Percentiles rank a stretch among this genome's conserved stretches.
These are phyloP conservation scores for Myiotriccus ornatus DNA, from an alignment of 2,797 vertebrate genomes.

Conservation along the genomic window DNA sequence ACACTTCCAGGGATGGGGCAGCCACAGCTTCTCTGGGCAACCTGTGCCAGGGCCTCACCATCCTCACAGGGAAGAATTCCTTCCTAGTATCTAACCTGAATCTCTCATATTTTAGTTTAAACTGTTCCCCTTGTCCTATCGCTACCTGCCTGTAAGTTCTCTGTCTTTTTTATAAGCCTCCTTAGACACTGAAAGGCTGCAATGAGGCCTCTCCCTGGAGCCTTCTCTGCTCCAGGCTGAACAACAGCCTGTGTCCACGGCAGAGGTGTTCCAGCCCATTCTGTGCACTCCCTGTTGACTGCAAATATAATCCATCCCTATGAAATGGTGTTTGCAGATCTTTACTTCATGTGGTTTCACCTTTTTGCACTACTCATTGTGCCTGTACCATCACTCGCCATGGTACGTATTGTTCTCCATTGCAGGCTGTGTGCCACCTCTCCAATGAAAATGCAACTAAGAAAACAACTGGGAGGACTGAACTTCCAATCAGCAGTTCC, in stretches of 20 bases:
- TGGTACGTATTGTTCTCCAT: background rate
- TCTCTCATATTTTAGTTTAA: background rate
- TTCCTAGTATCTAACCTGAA: background rate
- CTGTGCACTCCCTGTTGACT: background rate
- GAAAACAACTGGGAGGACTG: background rate
- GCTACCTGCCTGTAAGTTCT: background rate
- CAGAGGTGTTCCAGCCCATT: background rate
- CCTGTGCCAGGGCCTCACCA: background rate
- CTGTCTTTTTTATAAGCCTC: background rate
- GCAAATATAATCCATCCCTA: background rate
- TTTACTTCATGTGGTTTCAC: background rate
- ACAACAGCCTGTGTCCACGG: background rate
- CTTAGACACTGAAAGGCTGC: background rate
- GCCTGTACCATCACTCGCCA: background rate
- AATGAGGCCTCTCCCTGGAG: background rate
- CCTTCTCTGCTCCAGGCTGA: background rate
- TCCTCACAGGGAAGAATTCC: background rate
- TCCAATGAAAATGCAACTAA: background rate
- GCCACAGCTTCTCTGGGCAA: background rate
- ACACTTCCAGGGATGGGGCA: background rate
- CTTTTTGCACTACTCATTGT: background rate
- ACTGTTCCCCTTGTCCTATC: background rate
- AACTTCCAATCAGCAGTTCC: background rate
- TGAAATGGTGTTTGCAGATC: background rate
- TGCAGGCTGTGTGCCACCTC: background rate